Evolutionary conservation across 1,140 invertebrate species (phyloP), one percentile per base, ranked within the genome.

Genomic region (Heliothis subflexa): DNA sequence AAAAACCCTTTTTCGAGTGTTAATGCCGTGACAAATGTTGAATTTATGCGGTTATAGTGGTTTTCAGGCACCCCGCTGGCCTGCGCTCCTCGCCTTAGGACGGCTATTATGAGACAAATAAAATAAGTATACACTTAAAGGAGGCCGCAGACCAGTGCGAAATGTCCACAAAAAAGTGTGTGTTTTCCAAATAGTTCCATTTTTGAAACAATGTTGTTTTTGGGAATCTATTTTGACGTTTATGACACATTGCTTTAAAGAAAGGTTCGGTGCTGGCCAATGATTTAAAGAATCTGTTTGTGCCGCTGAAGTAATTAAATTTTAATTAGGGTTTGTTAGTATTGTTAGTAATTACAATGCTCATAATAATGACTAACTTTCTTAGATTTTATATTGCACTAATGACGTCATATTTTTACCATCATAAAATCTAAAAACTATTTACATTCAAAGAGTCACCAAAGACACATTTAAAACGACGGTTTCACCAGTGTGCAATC

Each of bases 1-100:
- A 92, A 90, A 93, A 89, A 86, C 90, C 92, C 90, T 88, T 94
- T 93, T 92, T 88, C 81, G 87, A 90, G 91, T 93, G 91, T 92
- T 94, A 94, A 94, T 93, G 83, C 92, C 92, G 92, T 94, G 92
- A 94, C 91, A 94, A 94, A 94, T 94, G 91, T 87, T 74, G 84
- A 91, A 93, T 93, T 93, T 92, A 93, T 94, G 88, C 91, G 88
- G 86, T 78, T 81, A 84, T 86, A 87, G 89, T 88, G 89, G 88
- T 86, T 50, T 81, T 81, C 33, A 79, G 71, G 72, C 81, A 55
- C 82, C 92, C 92, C 85, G 92, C 92, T 89, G 92, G 91, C 70
- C 80, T 64, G 76, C 76, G 82, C 78, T 57, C 74, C 68, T 54
- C 71, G 74, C 71, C 55, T 76, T 66, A 73, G 79, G 74, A 40